Conservation (phyloP, 2,888 invertebrate genomes). For the Drosophila neonasuta region DNA sequence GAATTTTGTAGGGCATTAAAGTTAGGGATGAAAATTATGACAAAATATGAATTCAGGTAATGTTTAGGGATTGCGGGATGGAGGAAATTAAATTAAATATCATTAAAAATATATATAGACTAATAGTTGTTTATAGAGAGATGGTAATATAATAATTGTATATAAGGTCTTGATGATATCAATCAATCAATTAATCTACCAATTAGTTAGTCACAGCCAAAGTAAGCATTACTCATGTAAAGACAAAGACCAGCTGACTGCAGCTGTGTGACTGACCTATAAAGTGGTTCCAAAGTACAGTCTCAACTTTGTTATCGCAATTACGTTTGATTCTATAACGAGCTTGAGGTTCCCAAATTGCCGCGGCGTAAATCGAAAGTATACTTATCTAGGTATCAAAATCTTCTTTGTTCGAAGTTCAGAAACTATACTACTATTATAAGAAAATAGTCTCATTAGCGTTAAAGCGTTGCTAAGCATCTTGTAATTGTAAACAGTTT, state of each 20-base stretch:
- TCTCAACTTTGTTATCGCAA: slow-evolving; percentile 4
- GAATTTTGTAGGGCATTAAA: neutral
- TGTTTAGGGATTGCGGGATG: neutral
- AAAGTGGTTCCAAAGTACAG: slow-evolving; percentile 35
- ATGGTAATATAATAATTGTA: neutral
- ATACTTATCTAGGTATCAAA: neutral
- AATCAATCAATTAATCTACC: neutral
- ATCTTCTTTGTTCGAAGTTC: slow-evolving; percentile 8
- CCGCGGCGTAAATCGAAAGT: neutral
- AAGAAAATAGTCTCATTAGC: neutral
- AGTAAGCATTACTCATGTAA: slow-evolving; percentile 10
- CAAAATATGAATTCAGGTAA: neutral
- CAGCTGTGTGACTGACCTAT: slow-evolving; percentile 40
- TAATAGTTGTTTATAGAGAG: no score
- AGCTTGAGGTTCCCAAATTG: neutral
- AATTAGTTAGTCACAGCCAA: slow-evolving; percentile 1
- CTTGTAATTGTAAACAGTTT: neutral
- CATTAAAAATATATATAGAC: no score
- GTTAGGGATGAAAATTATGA: neutral
- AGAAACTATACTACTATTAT: slow-evolving; percentile 2
- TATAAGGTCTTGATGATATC: neutral
- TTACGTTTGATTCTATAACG: neutral
- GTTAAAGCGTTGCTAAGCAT: neutral
- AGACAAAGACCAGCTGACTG: slow-evolving; percentile 9
- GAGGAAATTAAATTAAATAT: neutral